phyloP scores from a whole-genome alignment of 2,888 invertebrate genomes.

The Steinernema scapterisci region DNA sequence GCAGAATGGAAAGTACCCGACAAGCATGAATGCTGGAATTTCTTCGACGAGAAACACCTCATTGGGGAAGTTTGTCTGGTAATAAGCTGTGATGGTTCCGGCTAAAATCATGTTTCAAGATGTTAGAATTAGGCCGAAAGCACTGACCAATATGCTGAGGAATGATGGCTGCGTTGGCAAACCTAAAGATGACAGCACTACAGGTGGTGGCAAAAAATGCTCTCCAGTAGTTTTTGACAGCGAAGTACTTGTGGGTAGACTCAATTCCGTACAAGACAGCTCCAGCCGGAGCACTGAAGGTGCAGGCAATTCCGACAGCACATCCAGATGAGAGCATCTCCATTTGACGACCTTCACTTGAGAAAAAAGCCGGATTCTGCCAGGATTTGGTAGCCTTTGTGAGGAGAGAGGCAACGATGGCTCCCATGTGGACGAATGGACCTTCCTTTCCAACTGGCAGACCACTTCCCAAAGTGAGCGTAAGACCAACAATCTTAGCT shows the following conservation, averaged over 20 bases:
- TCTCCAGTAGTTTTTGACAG: constrained; percentile 95
- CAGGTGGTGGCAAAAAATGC: constrained; percentile 96
- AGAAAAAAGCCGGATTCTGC: constrained; percentile 50
- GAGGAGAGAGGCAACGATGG: constrained; percentile 88
- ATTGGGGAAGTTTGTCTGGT: constrained; percentile 76
- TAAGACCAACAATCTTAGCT: constrained; percentile 89
- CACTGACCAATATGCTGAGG: constrained; percentile 49
- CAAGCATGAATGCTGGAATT: constrained; percentile 85
- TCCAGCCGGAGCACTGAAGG: constrained; percentile 92
- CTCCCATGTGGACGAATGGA: constrained; percentile 96
- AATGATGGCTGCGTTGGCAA: constrained; percentile 72
- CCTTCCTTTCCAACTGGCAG: constrained; percentile 88
- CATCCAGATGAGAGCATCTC: constrained; percentile 56
- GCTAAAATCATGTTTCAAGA: constrained; percentile 36
- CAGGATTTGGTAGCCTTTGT: constrained; percentile 85
- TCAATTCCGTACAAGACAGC: constrained; percentile 86
- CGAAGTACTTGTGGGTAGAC: constrained; percentile 97
- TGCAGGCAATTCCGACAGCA: constrained; percentile 74
- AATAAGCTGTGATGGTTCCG: constrained; percentile 63
- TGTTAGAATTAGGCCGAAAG: background rate
- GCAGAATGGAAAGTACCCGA: constrained; percentile 75
- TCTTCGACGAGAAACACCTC: constrained; percentile 94
- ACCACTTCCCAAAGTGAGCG: constrained; percentile 90
- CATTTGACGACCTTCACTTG: constrained; percentile 51
- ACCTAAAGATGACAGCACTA: constrained; percentile 85